These are phyloP conservation scores for Theonella swinhoei DNA, from an alignment of 37 sponge, comb jelly and placozoan genomes.

Conservation along the genomic window DNA sequence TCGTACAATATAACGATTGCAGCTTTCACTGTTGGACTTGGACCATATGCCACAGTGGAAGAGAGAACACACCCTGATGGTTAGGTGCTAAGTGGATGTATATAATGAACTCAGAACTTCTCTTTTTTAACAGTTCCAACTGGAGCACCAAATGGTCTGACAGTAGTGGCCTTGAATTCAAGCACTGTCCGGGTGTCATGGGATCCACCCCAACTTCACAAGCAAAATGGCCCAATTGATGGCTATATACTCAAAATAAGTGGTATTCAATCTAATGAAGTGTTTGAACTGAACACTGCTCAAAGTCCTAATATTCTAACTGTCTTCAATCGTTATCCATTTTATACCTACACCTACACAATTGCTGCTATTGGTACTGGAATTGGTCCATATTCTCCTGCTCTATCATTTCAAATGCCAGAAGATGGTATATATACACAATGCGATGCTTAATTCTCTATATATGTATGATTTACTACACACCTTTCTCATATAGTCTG, in stretches of 20 bases:
- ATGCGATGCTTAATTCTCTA: no score
- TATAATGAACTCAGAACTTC: no score
- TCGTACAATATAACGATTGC: slow-evolving; percentile 15
- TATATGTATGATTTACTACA: background rate
- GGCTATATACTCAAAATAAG: background rate
- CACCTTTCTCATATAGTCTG: background rate
- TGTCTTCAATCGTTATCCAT: background rate
- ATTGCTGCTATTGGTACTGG: slow-evolving; percentile 10
- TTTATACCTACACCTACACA: background rate
- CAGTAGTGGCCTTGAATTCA: background rate
- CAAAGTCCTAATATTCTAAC: background rate
- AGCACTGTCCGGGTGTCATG: background rate
- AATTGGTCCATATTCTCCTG: slow-evolving; percentile 6
- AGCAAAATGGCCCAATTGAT: background rate
- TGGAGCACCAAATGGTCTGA: background rate
- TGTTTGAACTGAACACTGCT: background rate
- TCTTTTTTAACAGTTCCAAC: no score
- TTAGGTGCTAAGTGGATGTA: background rate
- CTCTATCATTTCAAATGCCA: background rate
- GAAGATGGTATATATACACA: background rate
- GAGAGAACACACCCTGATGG: background rate
- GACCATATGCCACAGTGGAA: background rate
- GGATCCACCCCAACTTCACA: background rate
- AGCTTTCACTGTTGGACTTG: slow-evolving; percentile 12
- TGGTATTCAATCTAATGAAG: background rate